Percentiles rank a stretch among this genome's conserved stretches.
These are phyloP conservation scores for Coilia nasus DNA, from an alignment of 2,797 vertebrate genomes.

Conservation along the genomic window DNA sequence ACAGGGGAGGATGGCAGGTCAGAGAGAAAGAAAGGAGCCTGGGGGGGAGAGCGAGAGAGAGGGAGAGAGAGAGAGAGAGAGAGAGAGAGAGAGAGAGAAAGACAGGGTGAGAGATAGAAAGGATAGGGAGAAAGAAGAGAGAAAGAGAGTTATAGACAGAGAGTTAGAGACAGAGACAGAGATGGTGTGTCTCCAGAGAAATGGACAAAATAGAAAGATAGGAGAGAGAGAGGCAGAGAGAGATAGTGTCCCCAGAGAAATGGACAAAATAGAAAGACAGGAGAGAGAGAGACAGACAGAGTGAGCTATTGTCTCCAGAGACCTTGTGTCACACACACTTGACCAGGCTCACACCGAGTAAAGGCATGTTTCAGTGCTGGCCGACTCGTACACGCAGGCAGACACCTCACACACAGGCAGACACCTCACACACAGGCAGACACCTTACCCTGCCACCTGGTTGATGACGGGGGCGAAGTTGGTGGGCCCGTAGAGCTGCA, in stretches of 20 bases:
- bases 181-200: no score
- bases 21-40: neutral
- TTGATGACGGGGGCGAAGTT: slow-evolving; percentile 90
- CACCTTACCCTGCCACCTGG: slow-evolving; percentile 84
- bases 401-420: neutral
- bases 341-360: neutral
- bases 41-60: neutral
- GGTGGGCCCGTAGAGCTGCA: slow-evolving; percentile 90
- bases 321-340: neutral
- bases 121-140: no score
- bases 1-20: slow-evolving; percentile 3
- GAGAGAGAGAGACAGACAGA: no score
- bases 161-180: no score
- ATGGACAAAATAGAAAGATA: no score
- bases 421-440: neutral
- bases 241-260: no score
- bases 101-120: no score
- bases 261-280: no score
- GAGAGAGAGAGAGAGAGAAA: no score
- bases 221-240: no score
- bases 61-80: neutral
- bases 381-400: neutral
- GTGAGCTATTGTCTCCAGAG: neutral
- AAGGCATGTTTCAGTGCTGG: neutral
- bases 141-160: no score